These are phyloP conservation scores for Sylvilagus floridanus DNA, from an alignment of 2,797 vertebrate species.

Conservation along the genomic window DNA sequence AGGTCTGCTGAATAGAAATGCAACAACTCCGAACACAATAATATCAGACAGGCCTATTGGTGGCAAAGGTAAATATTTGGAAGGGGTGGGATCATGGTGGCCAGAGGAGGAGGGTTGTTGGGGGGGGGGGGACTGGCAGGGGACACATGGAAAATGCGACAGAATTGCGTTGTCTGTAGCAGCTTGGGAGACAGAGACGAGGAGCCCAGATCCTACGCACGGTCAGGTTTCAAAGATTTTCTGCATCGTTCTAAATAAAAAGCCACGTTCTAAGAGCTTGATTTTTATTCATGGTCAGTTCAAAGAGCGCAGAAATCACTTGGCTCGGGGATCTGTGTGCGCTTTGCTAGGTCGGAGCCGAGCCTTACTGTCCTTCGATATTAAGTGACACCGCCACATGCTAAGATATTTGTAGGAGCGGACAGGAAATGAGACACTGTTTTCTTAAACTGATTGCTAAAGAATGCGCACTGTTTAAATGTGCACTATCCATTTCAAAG, in stretches of 20 bases:
- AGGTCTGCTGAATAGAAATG: constrained; percentile 87
- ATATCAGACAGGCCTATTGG: constrained; percentile 88
- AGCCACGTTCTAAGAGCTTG: constrained; percentile 81
- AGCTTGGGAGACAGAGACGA: constrained; percentile 71
- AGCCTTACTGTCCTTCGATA: constrained; percentile 85
- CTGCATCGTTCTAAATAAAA: constrained; percentile 85
- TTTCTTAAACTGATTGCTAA: constrained; percentile 85
- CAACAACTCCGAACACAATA: constrained; percentile 87
- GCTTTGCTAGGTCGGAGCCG: constrained; percentile 83
- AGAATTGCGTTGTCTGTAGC: constrained; percentile 74
- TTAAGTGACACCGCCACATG: constrained; percentile 88
- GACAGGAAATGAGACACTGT: constrained; percentile 88
- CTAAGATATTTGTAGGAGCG: constrained; percentile 85
- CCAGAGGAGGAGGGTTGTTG: neutral
- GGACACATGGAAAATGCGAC: constrained; percentile 71
- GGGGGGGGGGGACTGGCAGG: constrained; percentile 54
- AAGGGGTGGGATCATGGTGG: constrained; percentile 76
- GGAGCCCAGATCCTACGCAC: constrained; percentile 70
- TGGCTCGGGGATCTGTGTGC: constrained; percentile 85
- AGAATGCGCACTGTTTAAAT: constrained; percentile 83
- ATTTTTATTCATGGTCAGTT: constrained; percentile 86
- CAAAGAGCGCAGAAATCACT: constrained; percentile 88
- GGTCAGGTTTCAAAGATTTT: constrained; percentile 86
- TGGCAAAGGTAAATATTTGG: constrained; percentile 90
- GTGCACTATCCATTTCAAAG: constrained; percentile 88